Evolutionary conservation across 1,140 invertebrate species (phyloP), one percentile per base, ranked within the genome.

Genomic region (Drosophila nannoptera): DNA sequence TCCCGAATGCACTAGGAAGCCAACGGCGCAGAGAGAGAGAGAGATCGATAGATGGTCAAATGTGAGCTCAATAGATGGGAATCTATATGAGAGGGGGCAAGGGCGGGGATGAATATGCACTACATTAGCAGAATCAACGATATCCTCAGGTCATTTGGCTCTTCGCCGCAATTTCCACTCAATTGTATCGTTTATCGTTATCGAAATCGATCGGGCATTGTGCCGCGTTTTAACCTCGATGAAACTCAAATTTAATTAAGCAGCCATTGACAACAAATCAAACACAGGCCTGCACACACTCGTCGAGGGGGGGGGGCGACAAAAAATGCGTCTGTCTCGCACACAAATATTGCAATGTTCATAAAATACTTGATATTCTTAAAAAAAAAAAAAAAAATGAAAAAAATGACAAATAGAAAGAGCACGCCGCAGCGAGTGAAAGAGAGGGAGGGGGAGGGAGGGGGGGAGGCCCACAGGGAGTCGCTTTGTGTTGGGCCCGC

Each of bases 231-330:
- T 65, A 56, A 56, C 33, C 31, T 59, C 29, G n/a, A 29, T 9
- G 9, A 54, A 68, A 14, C 33, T 38, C 8, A 45, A 45, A 58
- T 45, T 58, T 46, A 58, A 65, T 69, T 65, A 65, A 58, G 46
- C 46, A 32, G 16, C 22, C 14, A 65, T 69, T 40, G 32, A 64
- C n/a, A 32, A 43, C 36, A 55, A 43, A 42, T 55, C 50, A 55
- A 68, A 35, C 36, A 7, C 29, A 33, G 14, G 33, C 8, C 29
- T 45, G 42, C 36, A 9, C 12, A 43, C 22, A 55, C 22, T 14
- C 11, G 12, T 58, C 32, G n/a, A 32, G 6, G 5, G 14, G 32
- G 7, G 31, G 11, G 14, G 46, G 12, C 14, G 12, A 7, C 14
- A 7, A 5, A 48, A 45, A 36, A 33, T 36, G 12, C 32, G 32